Conservation (phyloP, 2,888 invertebrate genomes). For the Macrosiphum euphorbiae region DNA sequence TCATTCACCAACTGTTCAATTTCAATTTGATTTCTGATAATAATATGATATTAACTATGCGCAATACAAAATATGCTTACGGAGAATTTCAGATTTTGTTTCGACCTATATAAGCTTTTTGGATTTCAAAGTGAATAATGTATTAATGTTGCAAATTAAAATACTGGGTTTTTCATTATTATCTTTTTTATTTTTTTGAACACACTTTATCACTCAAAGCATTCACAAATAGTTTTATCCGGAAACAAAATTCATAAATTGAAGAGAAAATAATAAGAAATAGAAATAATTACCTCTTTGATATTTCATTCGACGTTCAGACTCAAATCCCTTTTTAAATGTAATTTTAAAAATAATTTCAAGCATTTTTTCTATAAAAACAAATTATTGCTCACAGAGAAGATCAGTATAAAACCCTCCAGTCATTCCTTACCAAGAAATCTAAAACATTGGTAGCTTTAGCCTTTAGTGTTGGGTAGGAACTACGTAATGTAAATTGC, state of each 20-base stretch:
- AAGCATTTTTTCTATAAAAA: not conserved
- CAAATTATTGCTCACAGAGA: not conserved
- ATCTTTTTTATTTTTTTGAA: not conserved
- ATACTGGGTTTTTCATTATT: not conserved
- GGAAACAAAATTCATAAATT: not conserved
- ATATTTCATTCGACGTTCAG: not conserved
- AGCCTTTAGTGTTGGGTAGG: too few relatives aligned
- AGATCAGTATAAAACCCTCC: not conserved
- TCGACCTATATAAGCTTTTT: not conserved
- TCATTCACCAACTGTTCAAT: not conserved
- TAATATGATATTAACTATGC: not conserved
- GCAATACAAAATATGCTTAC: not conserved
- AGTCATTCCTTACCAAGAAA: not conserved
- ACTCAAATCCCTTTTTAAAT: not conserved
- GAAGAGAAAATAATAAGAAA: not conserved
- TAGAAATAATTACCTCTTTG: not conserved
- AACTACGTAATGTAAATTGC: too few relatives aligned
- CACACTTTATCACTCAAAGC: not conserved
- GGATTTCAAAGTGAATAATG: not conserved
- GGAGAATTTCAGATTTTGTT: not conserved
- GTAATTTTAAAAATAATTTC: not conserved
- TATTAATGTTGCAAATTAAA: not conserved
- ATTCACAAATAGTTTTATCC: not conserved
- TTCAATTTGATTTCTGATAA: not conserved
- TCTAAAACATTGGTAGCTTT: not conserved